Evolutionary conservation across 1,140 invertebrate genomes (phyloP).

Genomic region (Laupala kohalensis): DNA sequence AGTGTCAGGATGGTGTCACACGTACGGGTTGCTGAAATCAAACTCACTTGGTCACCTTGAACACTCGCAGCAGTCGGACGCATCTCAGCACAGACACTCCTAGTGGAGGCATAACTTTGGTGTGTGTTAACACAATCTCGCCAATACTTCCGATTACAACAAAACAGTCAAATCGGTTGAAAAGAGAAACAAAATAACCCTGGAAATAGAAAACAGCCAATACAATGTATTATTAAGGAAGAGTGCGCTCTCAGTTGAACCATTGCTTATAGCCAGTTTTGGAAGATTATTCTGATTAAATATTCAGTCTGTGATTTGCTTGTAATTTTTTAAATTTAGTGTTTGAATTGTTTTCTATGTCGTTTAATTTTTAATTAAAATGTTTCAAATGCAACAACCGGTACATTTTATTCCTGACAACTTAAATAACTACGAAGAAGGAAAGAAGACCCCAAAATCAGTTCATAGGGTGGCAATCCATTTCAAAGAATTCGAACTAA

Average conservation of each 20-base stretch:
- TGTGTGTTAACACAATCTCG: constrained; percentile 81
- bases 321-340: no score
- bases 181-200: constrained; percentile 94
- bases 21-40: neutral
- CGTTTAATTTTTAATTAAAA: no score
- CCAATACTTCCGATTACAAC: constrained; percentile 94
- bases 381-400: no score
- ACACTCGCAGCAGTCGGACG: constrained; percentile 87
- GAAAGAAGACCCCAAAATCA: no score
- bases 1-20: neutral
- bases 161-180: constrained; percentile 94
- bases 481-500: no score
- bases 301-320: no score
- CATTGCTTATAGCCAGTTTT: no score
- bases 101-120: constrained; percentile 72
- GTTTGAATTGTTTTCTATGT: no score
- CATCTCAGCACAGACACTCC: constrained; percentile 94
- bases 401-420: no score
- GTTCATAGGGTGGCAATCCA: no score
- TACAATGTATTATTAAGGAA: neutral
- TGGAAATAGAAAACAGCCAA: constrained; percentile 29
- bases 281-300: no score
- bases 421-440: no score
- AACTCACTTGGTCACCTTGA: constrained; percentile 88
- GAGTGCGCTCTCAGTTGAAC: neutral